Base-by-base conservation (phyloP, 2,797 vertebrate genomes). In the Acipenser oxyrinchus region DNA sequence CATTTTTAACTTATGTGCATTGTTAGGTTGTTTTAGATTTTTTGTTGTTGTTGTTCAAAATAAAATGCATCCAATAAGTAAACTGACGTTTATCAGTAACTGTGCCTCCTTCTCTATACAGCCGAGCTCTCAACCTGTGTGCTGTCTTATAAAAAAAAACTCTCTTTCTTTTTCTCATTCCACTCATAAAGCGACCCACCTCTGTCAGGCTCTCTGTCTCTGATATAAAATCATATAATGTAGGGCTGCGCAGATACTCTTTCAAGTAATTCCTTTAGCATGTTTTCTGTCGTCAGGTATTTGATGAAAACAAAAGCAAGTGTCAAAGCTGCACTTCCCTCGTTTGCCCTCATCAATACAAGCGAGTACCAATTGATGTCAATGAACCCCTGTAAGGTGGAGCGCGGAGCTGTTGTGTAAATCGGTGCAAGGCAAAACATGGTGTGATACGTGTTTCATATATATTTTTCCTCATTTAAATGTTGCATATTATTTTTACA, bases 1-100 rank as follows among this genome's bases (percentile, higher is more conserved):
- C 89, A 88, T 88, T 88, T 90, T 91, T 91, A 91, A 91, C 88
- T 92, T 93, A 93, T 92, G 87, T 91, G 88, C 87, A 91, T 93
- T 90, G 87, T 89, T 92, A 89, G 88, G 88, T 88, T 92, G 85
- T 89, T 37, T 37, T 90, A 90, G 89, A 86, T 84, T 88, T 87
- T 89, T 91, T 88, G 87, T 74, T 62, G 87, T 74, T 62, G 91
- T 92, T 92, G 90, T 92, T 91, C 88, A 91, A 80, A 93, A 92
- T 92, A 92, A 93, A 90, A 86, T 76, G 83, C 89, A 92, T 93
- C 89, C 86, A 90, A 89, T 89, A 88, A 93, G 89, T 87, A 73
- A 58, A 23, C 23, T 37, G 76, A 74, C 82, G 79, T 87, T 87
- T 81, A 84, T 87, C 76, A 77, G 71, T 83, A 72, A 74, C 72